Percentiles rank a stretch among this genome's conserved stretches.
phyloP scores from a whole-genome alignment of 2,113 vertebrate species.

The Trochalopteron elliotii region DNA sequence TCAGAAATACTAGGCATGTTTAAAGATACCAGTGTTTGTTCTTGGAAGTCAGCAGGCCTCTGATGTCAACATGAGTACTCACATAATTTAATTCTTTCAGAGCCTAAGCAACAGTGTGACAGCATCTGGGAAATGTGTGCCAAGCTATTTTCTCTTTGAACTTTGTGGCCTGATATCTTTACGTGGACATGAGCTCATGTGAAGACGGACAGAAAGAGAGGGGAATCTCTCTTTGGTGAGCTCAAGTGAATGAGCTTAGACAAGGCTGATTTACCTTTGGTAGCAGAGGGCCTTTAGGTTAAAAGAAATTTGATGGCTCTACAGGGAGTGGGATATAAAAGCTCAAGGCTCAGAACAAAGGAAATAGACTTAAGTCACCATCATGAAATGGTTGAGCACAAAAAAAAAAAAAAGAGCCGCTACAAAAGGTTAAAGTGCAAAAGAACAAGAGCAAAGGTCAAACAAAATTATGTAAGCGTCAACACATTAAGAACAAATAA shows the following conservation, averaged over 20 bases:
- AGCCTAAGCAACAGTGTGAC: constrained; percentile 37
- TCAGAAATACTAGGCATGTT: not conserved
- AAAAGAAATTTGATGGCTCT: constrained; percentile 57
- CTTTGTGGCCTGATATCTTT: constrained; percentile 44
- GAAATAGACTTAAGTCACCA: not conserved
- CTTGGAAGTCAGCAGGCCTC: not conserved
- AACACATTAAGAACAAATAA: not conserved
- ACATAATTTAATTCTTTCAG: constrained; percentile 51
- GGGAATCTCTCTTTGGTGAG: constrained; percentile 13
- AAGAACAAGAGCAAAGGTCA: not conserved
- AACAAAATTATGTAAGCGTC: constrained; percentile 9
- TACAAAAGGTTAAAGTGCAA: not conserved
- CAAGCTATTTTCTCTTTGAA: constrained; percentile 59
- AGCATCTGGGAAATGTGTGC: constrained; percentile 31
- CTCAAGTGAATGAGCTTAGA: constrained; percentile 49
- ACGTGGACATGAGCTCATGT: constrained; percentile 49
- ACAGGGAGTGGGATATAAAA: not conserved
- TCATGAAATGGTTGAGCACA: not conserved
- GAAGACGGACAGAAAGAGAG: constrained; percentile 41
- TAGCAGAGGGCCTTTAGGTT: constrained; percentile 37
- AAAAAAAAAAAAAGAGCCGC: not conserved
- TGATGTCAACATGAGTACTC: constrained; percentile 14
- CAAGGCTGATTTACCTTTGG: constrained; percentile 45
- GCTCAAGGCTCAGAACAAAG: constrained; percentile 13
- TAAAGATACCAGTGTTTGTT: not conserved